Evolutionary conservation across 1,140 invertebrate species (phyloP), one percentile per base, ranked within the genome.

Genomic region (Trypoxylus dichotomus): DNA sequence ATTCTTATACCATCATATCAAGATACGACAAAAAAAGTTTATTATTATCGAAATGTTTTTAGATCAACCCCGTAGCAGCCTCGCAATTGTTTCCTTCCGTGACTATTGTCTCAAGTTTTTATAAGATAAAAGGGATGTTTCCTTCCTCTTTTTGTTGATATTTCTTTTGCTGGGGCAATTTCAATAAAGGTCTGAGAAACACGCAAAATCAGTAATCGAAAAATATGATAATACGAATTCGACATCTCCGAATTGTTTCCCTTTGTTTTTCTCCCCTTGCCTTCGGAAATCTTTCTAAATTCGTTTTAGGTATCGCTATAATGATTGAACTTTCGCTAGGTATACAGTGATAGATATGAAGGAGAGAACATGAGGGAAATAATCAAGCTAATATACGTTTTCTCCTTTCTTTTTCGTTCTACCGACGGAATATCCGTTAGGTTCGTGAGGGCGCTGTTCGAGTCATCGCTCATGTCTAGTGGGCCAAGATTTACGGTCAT

Each of bases 381-480:
- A 68, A 68, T 68, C 60, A 68, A 68, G 60, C 60, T 68, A 68
- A 68, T 68, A 68, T 24, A 68, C 60, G 27, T 29, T 68, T 15
- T 13, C 19, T 6, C 24, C 21, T 68, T 25, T 8, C 27, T 68
- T 68, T 29, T 68, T 54, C 47, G 7, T 54, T 54, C 15, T 19
- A 15, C 47, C 15, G 47, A 54, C 60, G 60, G 24, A 68, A 29
- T 27, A 68, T 68, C 27, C 60, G 60, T 29, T 25, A 29, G 27
- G 6, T 13, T 27, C 60, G 60, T 68, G 27, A 29, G 60, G 27
- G 27, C 60, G 60, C 60, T 29, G 60, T 29, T 3, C 60, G 8
- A 68, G 60, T 68, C 60, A 68, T 68, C 60, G 60, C 60, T 68
- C 60, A 68, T 68, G 60, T 68, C 60, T 68, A 68, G 60, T 68